Conservation (phyloP, 2,888 invertebrate species). For the Luperina testacea region DNA sequence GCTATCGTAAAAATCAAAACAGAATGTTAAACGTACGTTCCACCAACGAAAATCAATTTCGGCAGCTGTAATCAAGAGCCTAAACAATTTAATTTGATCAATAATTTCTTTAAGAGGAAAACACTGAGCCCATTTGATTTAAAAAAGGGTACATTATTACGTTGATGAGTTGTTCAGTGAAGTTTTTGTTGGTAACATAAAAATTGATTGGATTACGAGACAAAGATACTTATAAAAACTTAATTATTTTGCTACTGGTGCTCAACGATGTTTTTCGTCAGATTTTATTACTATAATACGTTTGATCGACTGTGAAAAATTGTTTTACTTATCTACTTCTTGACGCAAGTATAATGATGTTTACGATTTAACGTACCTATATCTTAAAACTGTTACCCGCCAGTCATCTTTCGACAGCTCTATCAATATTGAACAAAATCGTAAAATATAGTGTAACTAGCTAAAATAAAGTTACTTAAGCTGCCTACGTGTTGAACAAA, state of each 20-base stretch:
- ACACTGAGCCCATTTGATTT: conserved; percentile 42
- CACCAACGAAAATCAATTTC: conserved; percentile 20
- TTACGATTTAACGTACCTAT: conserved; percentile 4
- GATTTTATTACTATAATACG: conserved; percentile 44
- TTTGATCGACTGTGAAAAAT: conserved; percentile 55
- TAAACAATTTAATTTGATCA: conserved; percentile 36
- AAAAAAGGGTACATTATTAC: conserved; percentile 58
- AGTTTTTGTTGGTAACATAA: conserved; percentile 63
- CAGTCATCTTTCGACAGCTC: conserved; percentile 59
- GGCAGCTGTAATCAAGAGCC: conserved; percentile 14
- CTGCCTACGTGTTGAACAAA: conserved; percentile 29
- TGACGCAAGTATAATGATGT: conserved; percentile 5
- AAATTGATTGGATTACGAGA: conserved; percentile 65
- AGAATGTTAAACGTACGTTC: not conserved
- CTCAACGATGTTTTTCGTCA: conserved; percentile 44
- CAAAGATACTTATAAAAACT: conserved; percentile 59
- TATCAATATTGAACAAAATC: conserved; percentile 62
- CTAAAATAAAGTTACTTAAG: conserved; percentile 44
- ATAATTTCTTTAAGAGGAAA: conserved; percentile 44
- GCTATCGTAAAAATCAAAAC: not conserved
- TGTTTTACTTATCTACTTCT: conserved; percentile 20
- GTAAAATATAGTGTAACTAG: conserved; percentile 50
- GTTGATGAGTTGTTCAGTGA: conserved; percentile 37
- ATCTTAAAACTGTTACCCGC: conserved; percentile 46
- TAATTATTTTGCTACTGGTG: conserved; percentile 66